Percentiles rank a stretch among this genome's conserved stretches.
These are phyloP conservation scores for Clarias magur DNA, from an alignment of 2,113 vertebrate genomes.

Conservation along the genomic window DNA sequence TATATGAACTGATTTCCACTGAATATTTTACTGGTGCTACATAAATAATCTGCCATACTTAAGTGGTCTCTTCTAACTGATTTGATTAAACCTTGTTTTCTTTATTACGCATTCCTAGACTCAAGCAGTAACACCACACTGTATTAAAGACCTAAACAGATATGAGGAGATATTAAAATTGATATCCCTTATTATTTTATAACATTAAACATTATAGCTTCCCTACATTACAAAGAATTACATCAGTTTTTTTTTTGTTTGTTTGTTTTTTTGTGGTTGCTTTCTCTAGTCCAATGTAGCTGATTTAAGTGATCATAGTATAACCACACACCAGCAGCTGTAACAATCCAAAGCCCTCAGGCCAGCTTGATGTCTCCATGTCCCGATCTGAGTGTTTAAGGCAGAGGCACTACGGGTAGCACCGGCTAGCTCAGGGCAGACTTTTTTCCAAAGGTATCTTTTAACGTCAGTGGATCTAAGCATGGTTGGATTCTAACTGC, in stretches of 20 bases:
- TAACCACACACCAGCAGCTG: neutral
- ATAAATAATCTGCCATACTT: neutral
- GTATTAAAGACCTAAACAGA: neutral
- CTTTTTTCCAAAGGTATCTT: neutral
- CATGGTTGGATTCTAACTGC: conserved; percentile 28
- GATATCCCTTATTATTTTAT: neutral
- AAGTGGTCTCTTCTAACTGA: neutral
- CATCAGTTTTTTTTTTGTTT: neutral
- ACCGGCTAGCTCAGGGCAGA: neutral
- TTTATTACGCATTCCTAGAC: neutral
- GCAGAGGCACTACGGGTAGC: neutral
- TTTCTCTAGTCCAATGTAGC: neutral
- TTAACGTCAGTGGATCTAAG: conserved; percentile 28
- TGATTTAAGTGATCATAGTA: neutral
- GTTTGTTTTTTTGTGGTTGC: neutral
- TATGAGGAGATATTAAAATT: neutral
- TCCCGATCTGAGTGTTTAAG: neutral
- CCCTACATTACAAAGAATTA: neutral
- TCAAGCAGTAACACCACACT: neutral
- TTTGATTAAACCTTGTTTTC: neutral
- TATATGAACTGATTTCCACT: neutral
- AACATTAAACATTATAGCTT: neutral
- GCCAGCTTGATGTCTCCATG: conserved; percentile 8
- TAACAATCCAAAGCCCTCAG: neutral
- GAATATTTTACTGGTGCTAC: neutral